Percentiles rank a stretch among this genome's conserved stretches.
Conservation (phyloP, 2,113 vertebrate species). For the Oplegnathus fasciatus region DNA sequence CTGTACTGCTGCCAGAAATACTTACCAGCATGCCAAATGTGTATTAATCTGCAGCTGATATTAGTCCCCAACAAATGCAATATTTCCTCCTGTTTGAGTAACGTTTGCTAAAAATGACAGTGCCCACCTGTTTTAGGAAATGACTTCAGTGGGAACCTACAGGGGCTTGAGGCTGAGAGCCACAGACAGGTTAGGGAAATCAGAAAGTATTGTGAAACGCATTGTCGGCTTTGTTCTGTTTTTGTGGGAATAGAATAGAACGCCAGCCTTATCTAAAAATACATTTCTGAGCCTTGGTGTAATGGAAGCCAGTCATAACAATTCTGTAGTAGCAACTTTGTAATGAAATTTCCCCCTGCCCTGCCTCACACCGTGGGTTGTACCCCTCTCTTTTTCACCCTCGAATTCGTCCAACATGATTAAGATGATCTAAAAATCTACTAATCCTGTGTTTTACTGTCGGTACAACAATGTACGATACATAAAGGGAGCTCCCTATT, state of each 20-base stretch:
- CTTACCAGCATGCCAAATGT: neutral
- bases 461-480: neutral
- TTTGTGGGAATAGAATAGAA: too few species aligned
- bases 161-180: too few species aligned
- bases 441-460: too few species aligned
- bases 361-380: neutral
- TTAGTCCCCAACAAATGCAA: neutral
- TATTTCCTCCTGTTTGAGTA: neutral
- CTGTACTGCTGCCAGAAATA: neutral
- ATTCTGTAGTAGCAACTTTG: too few species aligned
- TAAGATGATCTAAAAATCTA: too few species aligned
- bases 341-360: neutral
- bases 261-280: neutral
- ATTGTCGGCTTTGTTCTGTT: too few species aligned
- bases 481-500: neutral
- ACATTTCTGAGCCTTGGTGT: neutral
- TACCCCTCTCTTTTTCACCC: neutral
- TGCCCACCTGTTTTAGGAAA: neutral
- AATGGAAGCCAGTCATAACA: neutral
- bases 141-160: too few species aligned
- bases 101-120: too few species aligned
- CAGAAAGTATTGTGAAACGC: too few species aligned
- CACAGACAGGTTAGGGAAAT: too few species aligned
- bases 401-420: neutral
- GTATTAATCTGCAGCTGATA: neutral